Evolutionary conservation across 2,113 vertebrate genomes (phyloP).

Genomic region (Dromiciops gliroides): DNA sequence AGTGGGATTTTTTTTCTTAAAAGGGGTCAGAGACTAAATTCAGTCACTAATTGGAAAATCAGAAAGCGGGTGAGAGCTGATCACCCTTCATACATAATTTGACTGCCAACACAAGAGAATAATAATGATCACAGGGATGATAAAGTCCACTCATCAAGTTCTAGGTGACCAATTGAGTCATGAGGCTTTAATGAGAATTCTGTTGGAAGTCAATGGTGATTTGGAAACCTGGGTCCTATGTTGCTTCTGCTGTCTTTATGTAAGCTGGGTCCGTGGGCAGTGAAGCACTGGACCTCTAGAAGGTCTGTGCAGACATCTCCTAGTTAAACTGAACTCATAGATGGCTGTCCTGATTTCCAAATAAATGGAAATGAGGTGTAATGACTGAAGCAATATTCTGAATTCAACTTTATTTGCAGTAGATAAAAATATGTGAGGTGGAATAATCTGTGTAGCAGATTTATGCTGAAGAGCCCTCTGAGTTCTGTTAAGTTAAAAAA

Average conservation of each 20-base stretch:
- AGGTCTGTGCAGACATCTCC: constrained; percentile 33
- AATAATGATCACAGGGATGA: neutral
- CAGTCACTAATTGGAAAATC: neutral
- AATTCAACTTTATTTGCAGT: constrained; percentile 67
- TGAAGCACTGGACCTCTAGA: constrained; percentile 35
- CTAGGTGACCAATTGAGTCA: neutral
- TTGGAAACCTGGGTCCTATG: constrained; percentile 24
- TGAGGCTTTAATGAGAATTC: neutral
- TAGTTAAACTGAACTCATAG: constrained; percentile 37
- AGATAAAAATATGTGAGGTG: constrained; percentile 75
- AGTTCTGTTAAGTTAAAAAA: constrained; percentile 59
- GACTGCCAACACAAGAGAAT: neutral
- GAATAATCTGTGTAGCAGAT: constrained; percentile 73
- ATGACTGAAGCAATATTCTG: constrained; percentile 64
- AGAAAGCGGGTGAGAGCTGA: neutral
- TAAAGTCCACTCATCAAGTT: neutral
- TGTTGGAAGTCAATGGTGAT: constrained; percentile 38
- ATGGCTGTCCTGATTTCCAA: constrained; percentile 62
- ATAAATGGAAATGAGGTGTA: constrained; percentile 69
- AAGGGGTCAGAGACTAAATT: neutral
- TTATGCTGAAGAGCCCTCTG: constrained; percentile 51
- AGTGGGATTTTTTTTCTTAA: constrained; percentile 12
- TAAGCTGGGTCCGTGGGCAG: constrained; percentile 27
- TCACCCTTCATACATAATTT: neutral
- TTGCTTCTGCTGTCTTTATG: constrained; percentile 1